Conservation (phyloP, 2,113 vertebrate species). For the Apeltes quadracus region DNA sequence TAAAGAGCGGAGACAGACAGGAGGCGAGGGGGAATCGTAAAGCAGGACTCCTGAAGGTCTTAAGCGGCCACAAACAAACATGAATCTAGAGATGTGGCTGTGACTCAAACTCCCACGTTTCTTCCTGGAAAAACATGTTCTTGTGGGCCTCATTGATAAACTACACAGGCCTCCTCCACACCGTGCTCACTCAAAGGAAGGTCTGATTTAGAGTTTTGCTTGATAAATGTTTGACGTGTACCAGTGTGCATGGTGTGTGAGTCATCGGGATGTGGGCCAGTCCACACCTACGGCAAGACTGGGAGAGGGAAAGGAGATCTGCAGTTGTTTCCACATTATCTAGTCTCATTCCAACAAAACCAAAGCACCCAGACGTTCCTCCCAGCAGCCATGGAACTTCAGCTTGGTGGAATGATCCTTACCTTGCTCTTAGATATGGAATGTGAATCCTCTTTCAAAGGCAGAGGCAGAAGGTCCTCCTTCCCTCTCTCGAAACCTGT, state of each 20-base stretch:
- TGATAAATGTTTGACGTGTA: slow-evolving; percentile 39
- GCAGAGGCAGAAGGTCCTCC: slow-evolving; percentile 87
- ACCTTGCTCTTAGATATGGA: slow-evolving; percentile 99
- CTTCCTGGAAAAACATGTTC: slow-evolving; percentile 22
- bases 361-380: background rate
- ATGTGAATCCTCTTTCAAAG: slow-evolving; percentile 89
- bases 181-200: slow-evolving; percentile 4
- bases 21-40: slow-evolving; percentile 14
- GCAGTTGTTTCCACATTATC: slow-evolving; percentile 25
- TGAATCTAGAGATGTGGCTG: background rate
- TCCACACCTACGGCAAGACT: slow-evolving; percentile 18
- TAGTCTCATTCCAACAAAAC: slow-evolving; percentile 22
- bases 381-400: background rate
- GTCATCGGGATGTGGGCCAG: slow-evolving; percentile 40
- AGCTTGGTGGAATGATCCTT: slow-evolving; percentile 38
- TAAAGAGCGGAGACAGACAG: slow-evolving; percentile 12
- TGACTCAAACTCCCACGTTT: slow-evolving; percentile 22
- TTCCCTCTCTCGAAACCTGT: slow-evolving; percentile 93
- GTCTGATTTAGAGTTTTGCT: background rate
- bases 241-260: slow-evolving; percentile 10
- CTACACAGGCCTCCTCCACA: slow-evolving; percentile 9
- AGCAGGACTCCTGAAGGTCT: slow-evolving; percentile 15
- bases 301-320: background rate
- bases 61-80: background rate
- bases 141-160: slow-evolving; percentile 21